phyloP scores from a whole-genome alignment of 1,140 invertebrate genomes.

The Habropoda laboriosa region DNA sequence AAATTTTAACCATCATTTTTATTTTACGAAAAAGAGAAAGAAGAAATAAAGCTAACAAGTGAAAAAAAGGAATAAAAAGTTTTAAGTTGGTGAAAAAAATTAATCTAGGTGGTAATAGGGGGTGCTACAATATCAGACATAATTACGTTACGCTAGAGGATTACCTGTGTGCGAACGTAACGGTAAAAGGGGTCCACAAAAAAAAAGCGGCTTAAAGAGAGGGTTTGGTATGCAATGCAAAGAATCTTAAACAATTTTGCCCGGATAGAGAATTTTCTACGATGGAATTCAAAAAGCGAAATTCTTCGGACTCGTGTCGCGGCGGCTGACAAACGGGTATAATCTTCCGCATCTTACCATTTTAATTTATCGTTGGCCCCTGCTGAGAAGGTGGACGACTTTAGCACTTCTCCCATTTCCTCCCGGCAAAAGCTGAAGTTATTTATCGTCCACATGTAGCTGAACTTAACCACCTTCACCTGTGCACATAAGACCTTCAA shows the following conservation, averaged over 20 bases:
- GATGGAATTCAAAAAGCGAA: background rate
- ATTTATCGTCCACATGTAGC: conserved; percentile 99
- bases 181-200: no score
- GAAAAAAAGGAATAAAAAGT: background rate
- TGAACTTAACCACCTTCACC: conserved; percentile 99
- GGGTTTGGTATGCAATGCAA: conserved; percentile 56
- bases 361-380: conserved; percentile 99
- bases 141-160: background rate
- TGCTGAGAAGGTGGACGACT: conserved; percentile 99
- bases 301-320: background rate
- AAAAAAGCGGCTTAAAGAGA: background rate
- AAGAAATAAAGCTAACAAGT: background rate
- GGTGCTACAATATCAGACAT: no score
- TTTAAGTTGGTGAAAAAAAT: no score
- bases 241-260: conserved; percentile 59
- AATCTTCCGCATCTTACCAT: conserved; percentile 87
- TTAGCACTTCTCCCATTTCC: conserved; percentile 99
- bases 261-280: background rate
- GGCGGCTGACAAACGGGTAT: background rate
- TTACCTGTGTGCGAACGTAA: background rate
- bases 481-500: conserved; percentile 83
- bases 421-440: conserved; percentile 99
- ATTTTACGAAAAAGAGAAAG: background rate
- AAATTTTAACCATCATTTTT: no score
- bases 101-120: no score